Evolutionary conservation across 1,140 invertebrate genomes (phyloP).

Genomic region (Contarinia nasturtii): DNA sequence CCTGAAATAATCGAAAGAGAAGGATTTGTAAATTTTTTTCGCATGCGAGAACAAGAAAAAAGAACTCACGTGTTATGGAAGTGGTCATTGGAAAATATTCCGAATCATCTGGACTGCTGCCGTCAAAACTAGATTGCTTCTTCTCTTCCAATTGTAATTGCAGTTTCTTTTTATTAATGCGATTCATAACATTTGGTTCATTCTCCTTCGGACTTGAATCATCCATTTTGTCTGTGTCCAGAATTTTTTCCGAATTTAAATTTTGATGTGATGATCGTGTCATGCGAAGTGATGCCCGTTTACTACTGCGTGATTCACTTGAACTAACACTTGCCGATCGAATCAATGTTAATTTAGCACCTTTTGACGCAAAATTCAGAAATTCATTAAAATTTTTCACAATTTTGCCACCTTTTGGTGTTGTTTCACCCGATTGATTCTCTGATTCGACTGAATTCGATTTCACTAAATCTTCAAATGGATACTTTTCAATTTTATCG

Average conservation of each 20-base stretch:
- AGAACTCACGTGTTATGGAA: conserved; percentile 64
- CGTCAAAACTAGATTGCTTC: conserved; percentile 18
- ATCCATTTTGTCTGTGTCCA: not conserved
- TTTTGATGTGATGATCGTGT: not conserved
- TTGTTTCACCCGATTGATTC: not conserved
- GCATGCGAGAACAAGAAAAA: too few relatives aligned
- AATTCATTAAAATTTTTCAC: conserved; percentile 74
- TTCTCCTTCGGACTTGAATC: not conserved
- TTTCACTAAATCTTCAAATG: conserved; percentile 8
- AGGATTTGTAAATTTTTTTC: too few relatives aligned
- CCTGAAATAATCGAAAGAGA: too few relatives aligned
- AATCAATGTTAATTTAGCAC: conserved; percentile 27
- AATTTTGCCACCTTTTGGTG: conserved; percentile 26
- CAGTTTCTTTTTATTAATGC: conserved; percentile 6
- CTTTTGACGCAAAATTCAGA: conserved; percentile 48
- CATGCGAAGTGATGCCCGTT: conserved; percentile 13
- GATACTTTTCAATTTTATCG: conserved; percentile 14
- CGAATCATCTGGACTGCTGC: conserved; percentile 55
- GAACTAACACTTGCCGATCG: not conserved
- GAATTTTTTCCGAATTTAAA: not conserved
- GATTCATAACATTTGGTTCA: conserved; percentile 6
- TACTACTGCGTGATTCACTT: conserved; percentile 10
- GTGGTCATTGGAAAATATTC: conserved; percentile 58
- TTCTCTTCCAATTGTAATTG: conserved; percentile 10
- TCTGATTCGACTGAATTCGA: conserved; percentile 5